A percentile compares a stretch with the other conserved stretches of the same genome.
Conservation (phyloP, 2,113 vertebrate species). For the Podarcis muralis region DNA sequence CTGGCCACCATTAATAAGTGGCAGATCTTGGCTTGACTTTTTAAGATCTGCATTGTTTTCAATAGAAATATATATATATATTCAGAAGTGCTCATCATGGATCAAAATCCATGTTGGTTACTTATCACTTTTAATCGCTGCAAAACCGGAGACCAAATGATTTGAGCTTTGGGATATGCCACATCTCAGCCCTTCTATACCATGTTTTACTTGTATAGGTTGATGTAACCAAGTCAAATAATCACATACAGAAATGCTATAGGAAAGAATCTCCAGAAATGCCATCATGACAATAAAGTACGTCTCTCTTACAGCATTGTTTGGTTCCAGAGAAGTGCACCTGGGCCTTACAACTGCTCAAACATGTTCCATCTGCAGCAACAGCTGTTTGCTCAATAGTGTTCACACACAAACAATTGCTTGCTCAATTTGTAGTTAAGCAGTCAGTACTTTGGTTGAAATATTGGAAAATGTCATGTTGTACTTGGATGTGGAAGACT, state of each 20-base stretch:
- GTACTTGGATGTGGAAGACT: constrained; percentile 12
- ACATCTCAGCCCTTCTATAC: neutral
- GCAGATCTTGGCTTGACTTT: too few species aligned
- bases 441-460: constrained; percentile 21
- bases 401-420: constrained; percentile 50
- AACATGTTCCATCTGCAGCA: constrained; percentile 38
- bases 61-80: too few species aligned
- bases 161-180: too few species aligned
- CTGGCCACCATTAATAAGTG: too few species aligned
- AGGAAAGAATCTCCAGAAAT: neutral
- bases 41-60: too few species aligned
- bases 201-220: constrained; percentile 5
- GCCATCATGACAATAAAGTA: constrained; percentile 10
- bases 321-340: constrained; percentile 29
- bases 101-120: too few species aligned
- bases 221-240: neutral
- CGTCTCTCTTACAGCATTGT: neutral
- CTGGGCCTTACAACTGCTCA: constrained; percentile 41
- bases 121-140: neutral
- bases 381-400: constrained; percentile 40
- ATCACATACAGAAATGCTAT: constrained; percentile 11
- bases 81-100: too few species aligned
- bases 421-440: constrained; percentile 39
- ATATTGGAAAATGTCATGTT: constrained; percentile 33
- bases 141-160: too few species aligned